Percentiles rank a stretch among this genome's conserved stretches.
These are phyloP conservation scores for Margaritifera margaritifera DNA, from an alignment of 2,888 invertebrate species.

Conservation along the genomic window DNA sequence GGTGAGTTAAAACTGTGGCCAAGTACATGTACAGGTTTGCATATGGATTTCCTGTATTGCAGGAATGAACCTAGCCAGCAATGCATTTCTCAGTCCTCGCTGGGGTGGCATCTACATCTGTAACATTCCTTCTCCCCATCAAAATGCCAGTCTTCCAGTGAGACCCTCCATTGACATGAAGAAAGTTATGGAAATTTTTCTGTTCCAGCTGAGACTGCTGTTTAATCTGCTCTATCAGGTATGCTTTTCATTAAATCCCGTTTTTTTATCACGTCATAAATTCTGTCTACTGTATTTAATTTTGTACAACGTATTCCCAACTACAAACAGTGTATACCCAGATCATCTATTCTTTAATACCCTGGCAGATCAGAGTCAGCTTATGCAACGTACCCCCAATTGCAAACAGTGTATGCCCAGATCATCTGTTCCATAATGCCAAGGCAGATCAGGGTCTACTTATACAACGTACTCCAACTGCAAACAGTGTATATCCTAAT, in stretches of 20 bases:
- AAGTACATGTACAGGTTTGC: not conserved
- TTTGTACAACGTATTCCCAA: too few species aligned
- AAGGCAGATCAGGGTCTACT: too few species aligned
- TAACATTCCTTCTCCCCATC: constrained; percentile 53
- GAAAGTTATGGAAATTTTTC: constrained; percentile 83
- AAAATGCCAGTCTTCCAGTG: constrained; percentile 45
- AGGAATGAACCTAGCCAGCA: constrained; percentile 65
- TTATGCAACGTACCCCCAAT: too few species aligned
- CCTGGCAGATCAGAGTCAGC: too few species aligned
- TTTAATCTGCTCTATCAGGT: constrained; percentile 76
- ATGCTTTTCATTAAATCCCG: not conserved
- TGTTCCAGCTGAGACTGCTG: constrained; percentile 83
- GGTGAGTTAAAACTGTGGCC: not conserved
- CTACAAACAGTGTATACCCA: too few species aligned
- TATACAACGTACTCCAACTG: too few species aligned
- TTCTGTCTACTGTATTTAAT: too few species aligned
- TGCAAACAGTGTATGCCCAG: too few species aligned
- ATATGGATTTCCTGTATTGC: constrained; percentile 12
- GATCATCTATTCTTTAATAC: too few species aligned
- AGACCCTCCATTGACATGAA: constrained; percentile 75
- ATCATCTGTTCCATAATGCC: too few species aligned
- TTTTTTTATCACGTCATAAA: too few species aligned
- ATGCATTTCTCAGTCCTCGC: constrained; percentile 75
- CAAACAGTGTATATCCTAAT: too few species aligned
- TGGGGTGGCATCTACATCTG: constrained; percentile 93